These are phyloP conservation scores for Idaea biselata DNA, from an alignment of 2,888 invertebrate genomes.

Conservation along the genomic window DNA sequence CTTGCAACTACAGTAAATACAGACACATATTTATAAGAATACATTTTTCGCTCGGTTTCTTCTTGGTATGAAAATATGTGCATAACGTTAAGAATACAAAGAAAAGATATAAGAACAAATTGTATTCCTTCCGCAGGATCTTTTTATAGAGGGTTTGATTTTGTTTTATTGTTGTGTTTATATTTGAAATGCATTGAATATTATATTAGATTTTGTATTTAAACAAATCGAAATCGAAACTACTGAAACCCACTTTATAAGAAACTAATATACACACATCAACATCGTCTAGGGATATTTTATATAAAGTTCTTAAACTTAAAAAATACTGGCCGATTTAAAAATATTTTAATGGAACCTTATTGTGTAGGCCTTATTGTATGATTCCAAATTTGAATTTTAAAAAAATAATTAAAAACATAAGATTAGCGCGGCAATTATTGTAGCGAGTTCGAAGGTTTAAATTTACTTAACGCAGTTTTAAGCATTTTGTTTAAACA, in stretches of 20 bases:
- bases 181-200: conserved; percentile 4
- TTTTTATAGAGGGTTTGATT: background rate
- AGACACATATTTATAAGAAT: background rate
- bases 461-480: no score
- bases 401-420: no score
- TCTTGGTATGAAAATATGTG: background rate
- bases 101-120: background rate
- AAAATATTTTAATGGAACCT: no score
- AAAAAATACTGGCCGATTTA: no score
- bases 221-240: background rate
- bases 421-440: no score
- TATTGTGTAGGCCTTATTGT: no score
- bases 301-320: no score
- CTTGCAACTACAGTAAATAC: background rate
- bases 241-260: background rate
- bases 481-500: no score
- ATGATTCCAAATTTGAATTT: no score
- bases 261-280: no score
- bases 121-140: background rate
- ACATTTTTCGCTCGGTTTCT: background rate
- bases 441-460: no score
- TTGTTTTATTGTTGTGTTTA: background rate
- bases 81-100: background rate
- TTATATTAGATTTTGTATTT: conserved; percentile 4
- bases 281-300: no score